phyloP scores from a whole-genome alignment of 2,797 vertebrate genomes.

The Typhlichthys eigenmanni region DNA sequence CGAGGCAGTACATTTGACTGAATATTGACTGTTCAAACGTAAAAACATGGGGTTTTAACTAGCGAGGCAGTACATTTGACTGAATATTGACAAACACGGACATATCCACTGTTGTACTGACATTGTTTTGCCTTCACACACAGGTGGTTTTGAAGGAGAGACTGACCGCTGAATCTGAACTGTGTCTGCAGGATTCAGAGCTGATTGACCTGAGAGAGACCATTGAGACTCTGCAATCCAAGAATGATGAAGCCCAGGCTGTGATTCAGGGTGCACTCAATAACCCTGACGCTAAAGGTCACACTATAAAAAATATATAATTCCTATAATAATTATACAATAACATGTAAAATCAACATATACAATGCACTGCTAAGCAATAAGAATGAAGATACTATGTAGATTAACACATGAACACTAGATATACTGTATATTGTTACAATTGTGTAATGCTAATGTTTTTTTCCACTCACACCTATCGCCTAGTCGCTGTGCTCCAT shows the following conservation, averaged over 20 bases:
- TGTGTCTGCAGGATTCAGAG: conserved; percentile 83
- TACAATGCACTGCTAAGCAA: too few relatives aligned
- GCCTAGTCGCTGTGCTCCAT: too few relatives aligned
- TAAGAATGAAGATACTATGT: too few relatives aligned
- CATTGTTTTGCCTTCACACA: background rate
- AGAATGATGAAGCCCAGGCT: conserved; percentile 91
- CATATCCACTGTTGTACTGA: background rate
- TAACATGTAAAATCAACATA: too few relatives aligned
- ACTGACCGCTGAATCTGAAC: background rate
- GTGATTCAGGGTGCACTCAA: conserved; percentile 92
- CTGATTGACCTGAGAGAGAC: conserved; percentile 89
- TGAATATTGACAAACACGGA: background rate
- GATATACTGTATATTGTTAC: too few relatives aligned
- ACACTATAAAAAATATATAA: background rate
- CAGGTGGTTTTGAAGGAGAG: background rate
- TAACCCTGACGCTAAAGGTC: conserved; percentile 87
- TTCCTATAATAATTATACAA: background rate
- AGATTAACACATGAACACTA: too few relatives aligned
- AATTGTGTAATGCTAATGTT: too few relatives aligned
- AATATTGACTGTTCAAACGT: background rate
- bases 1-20: too few relatives aligned
- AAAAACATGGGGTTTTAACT: background rate
- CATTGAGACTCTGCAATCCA: conserved; percentile 87
- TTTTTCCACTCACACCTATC: too few relatives aligned
- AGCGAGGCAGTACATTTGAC: too few relatives aligned